Evolutionary conservation across 2,888 invertebrate species (phyloP).

Genomic region (Zele albiditarsus): DNA sequence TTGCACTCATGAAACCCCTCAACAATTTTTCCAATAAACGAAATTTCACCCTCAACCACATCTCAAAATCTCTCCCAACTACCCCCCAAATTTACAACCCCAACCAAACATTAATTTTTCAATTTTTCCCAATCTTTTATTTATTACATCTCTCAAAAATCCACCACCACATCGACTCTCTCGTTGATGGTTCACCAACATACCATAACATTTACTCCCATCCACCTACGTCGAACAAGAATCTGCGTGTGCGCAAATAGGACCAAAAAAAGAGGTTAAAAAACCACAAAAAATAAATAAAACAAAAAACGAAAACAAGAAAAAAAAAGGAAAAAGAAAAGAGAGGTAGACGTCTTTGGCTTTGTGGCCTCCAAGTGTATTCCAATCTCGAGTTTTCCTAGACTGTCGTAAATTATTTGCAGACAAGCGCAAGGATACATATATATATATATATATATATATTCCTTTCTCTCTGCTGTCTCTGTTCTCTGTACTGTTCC

Average conservation of each 20-base stretch:
- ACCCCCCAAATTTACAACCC: too few species aligned
- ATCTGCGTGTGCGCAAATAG: neutral
- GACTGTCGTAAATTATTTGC: slow-evolving; percentile 59
- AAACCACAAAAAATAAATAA: neutral
- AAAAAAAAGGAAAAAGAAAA: slow-evolving; percentile 1
- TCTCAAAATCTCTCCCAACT: too few species aligned
- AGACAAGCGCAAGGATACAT: slow-evolving; percentile 48
- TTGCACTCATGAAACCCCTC: too few species aligned
- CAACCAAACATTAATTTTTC: too few species aligned
- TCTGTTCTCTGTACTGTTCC: slow-evolving; percentile 36
- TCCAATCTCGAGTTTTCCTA: slow-evolving; percentile 51
- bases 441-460: neutral
- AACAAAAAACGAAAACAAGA: neutral
- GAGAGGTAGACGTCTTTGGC: slow-evolving; percentile 16
- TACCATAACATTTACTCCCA: neutral
- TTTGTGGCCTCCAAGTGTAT: slow-evolving; percentile 47
- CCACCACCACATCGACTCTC: neutral
- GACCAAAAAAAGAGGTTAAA: neutral
- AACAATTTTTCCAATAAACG: too few species aligned
- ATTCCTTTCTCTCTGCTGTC: slow-evolving; percentile 21
- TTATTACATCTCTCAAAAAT: neutral
- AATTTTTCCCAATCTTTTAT: neutral
- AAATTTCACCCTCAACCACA: too few species aligned
- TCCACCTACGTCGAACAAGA: slow-evolving; percentile 2
- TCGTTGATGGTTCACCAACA: slow-evolving; percentile 7